phyloP scores from a whole-genome alignment of 2,888 invertebrate genomes.

The Agriotes lineatus region DNA sequence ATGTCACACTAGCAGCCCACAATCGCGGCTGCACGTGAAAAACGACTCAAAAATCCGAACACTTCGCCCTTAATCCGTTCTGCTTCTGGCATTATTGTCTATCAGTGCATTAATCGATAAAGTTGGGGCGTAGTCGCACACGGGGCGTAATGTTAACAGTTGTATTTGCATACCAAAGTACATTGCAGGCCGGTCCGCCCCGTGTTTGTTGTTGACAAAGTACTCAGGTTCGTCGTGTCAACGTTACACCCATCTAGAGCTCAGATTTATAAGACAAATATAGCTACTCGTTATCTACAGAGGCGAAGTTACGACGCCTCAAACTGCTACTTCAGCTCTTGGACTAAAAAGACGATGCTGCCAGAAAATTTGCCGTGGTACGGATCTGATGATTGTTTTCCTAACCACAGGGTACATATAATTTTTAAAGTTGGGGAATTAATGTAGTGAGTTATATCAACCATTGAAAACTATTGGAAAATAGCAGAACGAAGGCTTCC shows the following conservation, averaged over 20 bases:
- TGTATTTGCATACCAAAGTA: constrained; percentile 61
- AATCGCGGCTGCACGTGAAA: neutral
- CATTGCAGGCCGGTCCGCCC: constrained; percentile 55
- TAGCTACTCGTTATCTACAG: constrained; percentile 39
- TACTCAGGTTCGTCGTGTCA: constrained; percentile 48
- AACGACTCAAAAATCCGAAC: neutral
- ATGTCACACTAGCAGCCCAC: neutral
- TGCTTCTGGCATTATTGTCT: constrained; percentile 29
- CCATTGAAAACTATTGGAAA: too few species aligned
- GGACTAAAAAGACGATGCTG: too few species aligned
- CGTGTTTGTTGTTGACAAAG: constrained; percentile 60
- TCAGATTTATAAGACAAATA: constrained; percentile 58
- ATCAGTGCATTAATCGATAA: constrained; percentile 56
- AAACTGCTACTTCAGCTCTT: constrained; percentile 1
- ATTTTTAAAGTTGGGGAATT: too few species aligned
- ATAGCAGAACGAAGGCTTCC: too few species aligned
- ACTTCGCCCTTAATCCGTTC: constrained; percentile 5
- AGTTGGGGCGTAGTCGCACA: constrained; percentile 55
- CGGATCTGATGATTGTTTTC: too few species aligned
- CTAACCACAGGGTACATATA: too few species aligned
- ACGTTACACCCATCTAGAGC: constrained; percentile 52
- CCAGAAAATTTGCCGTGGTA: too few species aligned
- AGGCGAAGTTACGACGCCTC: constrained; percentile 6
- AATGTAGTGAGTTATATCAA: too few species aligned
- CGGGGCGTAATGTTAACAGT: constrained; percentile 58